Conservation (phyloP, 1,140 invertebrate genomes). For the Trachelipus rathkii region DNA sequence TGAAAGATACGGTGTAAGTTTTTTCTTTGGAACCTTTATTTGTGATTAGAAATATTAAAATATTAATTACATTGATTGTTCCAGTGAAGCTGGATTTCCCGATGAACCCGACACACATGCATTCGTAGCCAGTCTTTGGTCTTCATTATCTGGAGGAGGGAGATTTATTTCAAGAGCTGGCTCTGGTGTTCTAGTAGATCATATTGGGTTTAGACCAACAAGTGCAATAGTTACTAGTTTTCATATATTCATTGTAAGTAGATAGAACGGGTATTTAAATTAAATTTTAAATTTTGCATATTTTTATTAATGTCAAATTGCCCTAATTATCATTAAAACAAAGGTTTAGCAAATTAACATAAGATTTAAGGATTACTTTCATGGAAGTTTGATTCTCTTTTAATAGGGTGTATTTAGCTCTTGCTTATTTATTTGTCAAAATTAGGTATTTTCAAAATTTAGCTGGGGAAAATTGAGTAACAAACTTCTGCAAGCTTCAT, state of each 20-base stretch:
- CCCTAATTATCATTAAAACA: too few relatives aligned
- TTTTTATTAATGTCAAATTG: too few relatives aligned
- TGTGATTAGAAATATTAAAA: neutral
- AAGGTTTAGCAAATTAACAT: too few relatives aligned
- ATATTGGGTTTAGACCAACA: constrained; percentile 44
- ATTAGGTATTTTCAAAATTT: too few relatives aligned
- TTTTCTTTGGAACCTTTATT: too few relatives aligned
- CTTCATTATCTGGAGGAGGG: constrained; percentile 47
- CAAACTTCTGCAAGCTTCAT: too few relatives aligned
- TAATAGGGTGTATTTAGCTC: too few relatives aligned
- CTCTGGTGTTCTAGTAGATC: constrained; percentile 47
- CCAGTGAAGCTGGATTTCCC: constrained; percentile 38
- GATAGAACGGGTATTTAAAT: neutral
- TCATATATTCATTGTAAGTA: neutral
- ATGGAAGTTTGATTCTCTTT: too few relatives aligned
- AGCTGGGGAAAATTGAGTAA: too few relatives aligned
- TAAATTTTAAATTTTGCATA: too few relatives aligned
- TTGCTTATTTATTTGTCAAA: too few relatives aligned
- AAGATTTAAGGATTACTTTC: too few relatives aligned
- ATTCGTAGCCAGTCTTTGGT: constrained; percentile 47
- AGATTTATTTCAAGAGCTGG: constrained; percentile 47
- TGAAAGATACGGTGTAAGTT: constrained; percentile 48
- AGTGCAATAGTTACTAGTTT: constrained; percentile 1
- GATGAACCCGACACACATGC: constrained; percentile 46
- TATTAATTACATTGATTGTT: neutral